phyloP scores from a whole-genome alignment of 2,113 vertebrate species.

The Urocolius indicus region DNA sequence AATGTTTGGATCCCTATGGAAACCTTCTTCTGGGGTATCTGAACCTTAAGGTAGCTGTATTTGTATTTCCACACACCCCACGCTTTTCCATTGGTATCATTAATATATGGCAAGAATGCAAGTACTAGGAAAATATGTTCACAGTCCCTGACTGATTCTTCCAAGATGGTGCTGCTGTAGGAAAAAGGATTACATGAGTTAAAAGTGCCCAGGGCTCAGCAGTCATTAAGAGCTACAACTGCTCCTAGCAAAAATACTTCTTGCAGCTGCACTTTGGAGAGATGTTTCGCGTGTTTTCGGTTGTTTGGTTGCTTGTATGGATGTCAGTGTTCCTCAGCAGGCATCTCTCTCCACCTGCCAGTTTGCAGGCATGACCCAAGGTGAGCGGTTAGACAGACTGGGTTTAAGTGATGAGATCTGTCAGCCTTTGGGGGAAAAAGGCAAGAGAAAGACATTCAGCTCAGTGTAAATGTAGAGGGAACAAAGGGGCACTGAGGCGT shows the following conservation, averaged over 20 bases:
- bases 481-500: accelerated
- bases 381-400: neutral
- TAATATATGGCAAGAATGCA: constrained; percentile 70
- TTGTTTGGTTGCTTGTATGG: constrained; percentile 28
- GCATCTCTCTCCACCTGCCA: constrained; percentile 20
- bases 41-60: constrained; percentile 9
- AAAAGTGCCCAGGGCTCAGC: constrained; percentile 63
- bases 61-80: constrained; percentile 25
- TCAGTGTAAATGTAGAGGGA: neutral
- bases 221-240: constrained; percentile 67
- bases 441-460: neutral
- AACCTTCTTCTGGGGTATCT: constrained; percentile 12
- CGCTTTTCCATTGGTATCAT: constrained; percentile 35
- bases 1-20: constrained; percentile 59
- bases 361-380: neutral
- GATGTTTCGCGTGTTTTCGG: constrained; percentile 49
- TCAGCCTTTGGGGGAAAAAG: neutral
- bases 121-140: constrained; percentile 74
- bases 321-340: neutral
- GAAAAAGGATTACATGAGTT: constrained; percentile 77
- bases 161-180: constrained; percentile 74
- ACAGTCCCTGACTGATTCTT: constrained; percentile 47
- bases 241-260: constrained; percentile 72
- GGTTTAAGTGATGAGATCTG: neutral
- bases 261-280: constrained; percentile 68